Evolutionary conservation across 2,797 vertebrate species (phyloP).

Genomic region (Sebastes reedi): DNA sequence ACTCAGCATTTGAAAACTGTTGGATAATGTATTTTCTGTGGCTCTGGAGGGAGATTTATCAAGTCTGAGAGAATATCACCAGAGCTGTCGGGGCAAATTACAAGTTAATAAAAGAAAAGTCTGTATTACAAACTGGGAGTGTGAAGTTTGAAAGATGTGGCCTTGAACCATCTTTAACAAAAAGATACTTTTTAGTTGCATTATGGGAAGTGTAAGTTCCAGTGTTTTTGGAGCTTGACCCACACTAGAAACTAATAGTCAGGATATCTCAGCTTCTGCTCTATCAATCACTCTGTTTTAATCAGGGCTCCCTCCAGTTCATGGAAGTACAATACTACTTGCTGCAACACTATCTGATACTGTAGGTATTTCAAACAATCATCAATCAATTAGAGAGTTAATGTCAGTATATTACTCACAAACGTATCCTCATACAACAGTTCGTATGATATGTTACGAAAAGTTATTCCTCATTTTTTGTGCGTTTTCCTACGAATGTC

Average conservation of each 20-base stretch:
- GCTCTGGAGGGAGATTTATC: neutral
- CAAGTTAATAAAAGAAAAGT: neutral
- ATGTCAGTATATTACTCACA: neutral
- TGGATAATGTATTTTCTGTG: neutral
- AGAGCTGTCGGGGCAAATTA: neutral
- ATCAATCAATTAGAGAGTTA: neutral
- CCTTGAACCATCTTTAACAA: neutral
- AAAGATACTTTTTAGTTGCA: neutral
- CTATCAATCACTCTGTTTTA: neutral
- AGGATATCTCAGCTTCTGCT: neutral
- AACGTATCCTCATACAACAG: no score
- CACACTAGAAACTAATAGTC: neutral
- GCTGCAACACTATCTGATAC: neutral
- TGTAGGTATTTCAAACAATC: neutral
- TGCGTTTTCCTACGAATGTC: no score
- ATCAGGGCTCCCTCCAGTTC: neutral
- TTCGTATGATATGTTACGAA: accelerated
- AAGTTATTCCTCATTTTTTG: no score
- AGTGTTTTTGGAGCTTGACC: neutral
- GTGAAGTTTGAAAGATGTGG: neutral
- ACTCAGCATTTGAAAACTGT: neutral
- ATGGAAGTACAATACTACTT: neutral
- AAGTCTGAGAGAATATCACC: neutral
- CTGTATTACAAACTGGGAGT: neutral
- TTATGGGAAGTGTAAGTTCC: neutral